These are phyloP conservation scores for Pomatostomus ruficeps DNA, from an alignment of 2,113 vertebrate genomes.

Conservation along the genomic window DNA sequence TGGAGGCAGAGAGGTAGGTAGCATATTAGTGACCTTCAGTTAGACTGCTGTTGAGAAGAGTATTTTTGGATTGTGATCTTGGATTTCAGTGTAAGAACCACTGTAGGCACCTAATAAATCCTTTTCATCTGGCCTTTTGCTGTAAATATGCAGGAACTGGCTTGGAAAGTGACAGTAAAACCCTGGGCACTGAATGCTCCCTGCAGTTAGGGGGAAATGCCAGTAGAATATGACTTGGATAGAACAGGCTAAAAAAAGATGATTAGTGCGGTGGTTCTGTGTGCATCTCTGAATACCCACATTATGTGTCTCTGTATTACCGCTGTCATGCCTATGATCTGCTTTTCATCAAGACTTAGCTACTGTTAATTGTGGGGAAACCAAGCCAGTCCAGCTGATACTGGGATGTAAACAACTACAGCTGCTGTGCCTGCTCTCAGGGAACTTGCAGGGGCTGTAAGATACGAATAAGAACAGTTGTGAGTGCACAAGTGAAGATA, in stretches of 20 bases:
- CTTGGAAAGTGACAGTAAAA: background rate
- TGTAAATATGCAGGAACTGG: background rate
- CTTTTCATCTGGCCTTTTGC: background rate
- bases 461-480: background rate
- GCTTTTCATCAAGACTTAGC: conserved; percentile 32
- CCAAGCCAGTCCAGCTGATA: background rate
- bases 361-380: background rate
- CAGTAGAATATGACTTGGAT: background rate
- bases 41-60: background rate
- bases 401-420: background rate
- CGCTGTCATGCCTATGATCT: background rate
- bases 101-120: background rate
- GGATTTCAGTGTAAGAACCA: background rate
- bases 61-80: background rate
- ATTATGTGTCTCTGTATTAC: background rate
- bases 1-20: background rate
- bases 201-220: background rate
- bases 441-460: background rate
- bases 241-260: background rate
- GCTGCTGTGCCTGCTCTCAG: background rate
- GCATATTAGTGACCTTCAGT: background rate
- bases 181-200: background rate
- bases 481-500: background rate
- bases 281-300: conserved; percentile 25
- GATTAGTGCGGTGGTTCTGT: background rate